Conservation (phyloP, 2,113 vertebrate genomes). For the Nothocercus nigrocapillus region DNA sequence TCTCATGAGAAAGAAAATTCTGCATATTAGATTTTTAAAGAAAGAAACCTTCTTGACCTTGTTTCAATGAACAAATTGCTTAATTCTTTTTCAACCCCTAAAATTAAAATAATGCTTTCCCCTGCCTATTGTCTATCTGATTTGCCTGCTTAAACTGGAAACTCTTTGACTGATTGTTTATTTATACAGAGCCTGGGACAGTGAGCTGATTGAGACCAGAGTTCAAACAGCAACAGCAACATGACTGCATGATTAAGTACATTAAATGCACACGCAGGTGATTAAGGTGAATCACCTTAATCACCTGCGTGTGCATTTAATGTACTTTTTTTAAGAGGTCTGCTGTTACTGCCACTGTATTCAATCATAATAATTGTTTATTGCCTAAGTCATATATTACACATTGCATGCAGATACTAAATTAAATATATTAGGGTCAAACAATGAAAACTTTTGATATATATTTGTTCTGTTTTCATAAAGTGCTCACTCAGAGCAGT, state of each 20-base stretch:
- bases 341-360: background rate
- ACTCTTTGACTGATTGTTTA: background rate
- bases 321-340: background rate
- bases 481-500: background rate
- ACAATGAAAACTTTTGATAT: background rate
- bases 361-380: background rate
- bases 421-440: background rate
- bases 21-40: background rate
- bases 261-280: background rate
- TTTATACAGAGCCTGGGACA: background rate
- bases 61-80: background rate
- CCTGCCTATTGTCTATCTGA: background rate
- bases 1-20: background rate
- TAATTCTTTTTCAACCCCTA: background rate
- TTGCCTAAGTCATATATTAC: background rate
- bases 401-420: fast-evolving
- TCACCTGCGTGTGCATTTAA: no score
- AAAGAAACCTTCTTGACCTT: background rate
- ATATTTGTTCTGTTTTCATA: background rate
- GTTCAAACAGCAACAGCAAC: background rate
- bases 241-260: background rate
- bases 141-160: background rate
- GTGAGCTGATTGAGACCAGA: background rate
- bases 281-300: no score
- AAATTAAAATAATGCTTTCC: background rate